A percentile compares a stretch with the other conserved stretches of the same genome.
Conservation (phyloP, 2,113 vertebrate genomes). For the Ciconia boyciana region DNA sequence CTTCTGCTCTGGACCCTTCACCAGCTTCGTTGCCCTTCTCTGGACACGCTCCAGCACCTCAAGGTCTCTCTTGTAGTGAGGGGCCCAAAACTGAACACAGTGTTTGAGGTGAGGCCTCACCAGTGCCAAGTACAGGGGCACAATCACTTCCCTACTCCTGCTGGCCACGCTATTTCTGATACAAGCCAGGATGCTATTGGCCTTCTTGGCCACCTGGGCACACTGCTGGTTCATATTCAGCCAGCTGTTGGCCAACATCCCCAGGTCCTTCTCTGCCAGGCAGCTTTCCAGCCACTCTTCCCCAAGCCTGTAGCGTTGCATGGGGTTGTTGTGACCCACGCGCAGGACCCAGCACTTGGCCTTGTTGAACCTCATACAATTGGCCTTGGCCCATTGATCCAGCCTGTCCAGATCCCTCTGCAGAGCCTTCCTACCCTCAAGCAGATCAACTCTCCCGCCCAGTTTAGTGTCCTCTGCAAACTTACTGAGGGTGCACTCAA, state of each 20-base stretch:
- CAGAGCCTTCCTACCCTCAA: not conserved
- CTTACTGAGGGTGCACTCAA: rapidly evolving
- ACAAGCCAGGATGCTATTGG: too few relatives aligned
- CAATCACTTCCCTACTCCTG: too few relatives aligned
- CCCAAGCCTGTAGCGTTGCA: rapidly evolving
- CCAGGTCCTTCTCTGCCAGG: too few relatives aligned
- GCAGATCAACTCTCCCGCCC: rapidly evolving
- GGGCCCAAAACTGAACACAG: too few relatives aligned
- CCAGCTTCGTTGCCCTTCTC: not conserved
- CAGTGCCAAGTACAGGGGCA: too few relatives aligned
- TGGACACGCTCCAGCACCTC: not conserved
- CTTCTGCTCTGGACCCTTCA: not conserved
- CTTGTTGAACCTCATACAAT: rapidly evolving
- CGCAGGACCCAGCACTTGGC: rapidly evolving
- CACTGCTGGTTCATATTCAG: too few relatives aligned
- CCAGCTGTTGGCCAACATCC: too few relatives aligned
- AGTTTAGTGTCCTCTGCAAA: not conserved
- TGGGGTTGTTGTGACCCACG: rapidly evolving
- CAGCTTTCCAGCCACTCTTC: too few relatives aligned
- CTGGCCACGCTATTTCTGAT: too few relatives aligned
- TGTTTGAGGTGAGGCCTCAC: too few relatives aligned
- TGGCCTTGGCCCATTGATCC: rapidly evolving
- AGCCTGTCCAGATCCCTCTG: not conserved
- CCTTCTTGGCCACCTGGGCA: too few relatives aligned
- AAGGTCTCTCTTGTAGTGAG: too few relatives aligned